phyloP scores from a whole-genome alignment of 2,797 vertebrate species.

The Dendrocincla fuliginosa region DNA sequence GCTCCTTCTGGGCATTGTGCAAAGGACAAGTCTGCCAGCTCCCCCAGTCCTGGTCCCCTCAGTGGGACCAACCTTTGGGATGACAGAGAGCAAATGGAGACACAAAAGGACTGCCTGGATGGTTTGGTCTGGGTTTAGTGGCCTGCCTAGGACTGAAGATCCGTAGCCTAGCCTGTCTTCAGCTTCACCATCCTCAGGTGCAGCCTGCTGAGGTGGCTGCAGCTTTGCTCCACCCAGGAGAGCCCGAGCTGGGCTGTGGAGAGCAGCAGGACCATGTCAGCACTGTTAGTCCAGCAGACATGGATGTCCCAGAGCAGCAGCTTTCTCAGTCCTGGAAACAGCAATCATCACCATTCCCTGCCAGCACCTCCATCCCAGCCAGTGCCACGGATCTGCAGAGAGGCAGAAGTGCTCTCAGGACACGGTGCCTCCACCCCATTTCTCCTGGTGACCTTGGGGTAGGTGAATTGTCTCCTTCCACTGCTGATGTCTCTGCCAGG shows the following conservation, averaged over 20 bases:
- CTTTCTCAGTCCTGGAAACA: neutral
- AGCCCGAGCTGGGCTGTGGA: neutral
- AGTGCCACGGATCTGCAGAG: fast-evolving
- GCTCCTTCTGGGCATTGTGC: neutral
- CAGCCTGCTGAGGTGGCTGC: neutral
- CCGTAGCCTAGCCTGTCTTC: neutral
- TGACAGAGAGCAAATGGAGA: neutral
- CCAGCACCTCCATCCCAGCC: neutral
- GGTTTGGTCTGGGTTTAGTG: neutral
- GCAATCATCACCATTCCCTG: neutral
- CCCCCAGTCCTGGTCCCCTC: neutral
- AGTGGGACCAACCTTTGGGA: neutral
- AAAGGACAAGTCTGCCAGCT: neutral
- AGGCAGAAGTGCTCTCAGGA: neutral
- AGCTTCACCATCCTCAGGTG: neutral
- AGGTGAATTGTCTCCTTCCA: neutral
- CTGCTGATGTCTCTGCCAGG: neutral
- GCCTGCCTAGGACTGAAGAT: neutral
- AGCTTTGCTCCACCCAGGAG: neutral
- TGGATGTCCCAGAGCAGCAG: neutral
- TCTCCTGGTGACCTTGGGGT: neutral
- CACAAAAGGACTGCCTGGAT: neutral
- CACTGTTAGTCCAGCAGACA: neutral
- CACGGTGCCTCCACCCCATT: fast-evolving
- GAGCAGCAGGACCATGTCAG: neutral